Percentiles rank a stretch among this genome's conserved stretches.
Evolutionary conservation across 2,888 invertebrate genomes (phyloP).

Genomic region (Macaria notata): DNA sequence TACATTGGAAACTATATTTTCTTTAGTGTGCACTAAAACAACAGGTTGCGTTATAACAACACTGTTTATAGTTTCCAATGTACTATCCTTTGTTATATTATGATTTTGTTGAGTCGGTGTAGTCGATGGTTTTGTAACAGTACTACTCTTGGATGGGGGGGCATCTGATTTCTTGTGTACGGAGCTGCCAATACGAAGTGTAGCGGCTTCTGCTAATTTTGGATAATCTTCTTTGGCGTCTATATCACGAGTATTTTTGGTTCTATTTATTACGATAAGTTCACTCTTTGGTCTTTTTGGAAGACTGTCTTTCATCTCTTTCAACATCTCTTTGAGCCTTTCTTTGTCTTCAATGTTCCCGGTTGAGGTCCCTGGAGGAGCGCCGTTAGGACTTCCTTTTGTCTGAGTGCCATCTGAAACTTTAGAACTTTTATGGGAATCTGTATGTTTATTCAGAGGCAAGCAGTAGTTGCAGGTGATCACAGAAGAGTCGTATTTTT

Average conservation of each 20-base stretch:
- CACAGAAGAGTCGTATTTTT: conserved; percentile 60
- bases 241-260: conserved; percentile 21
- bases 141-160: conserved; percentile 9
- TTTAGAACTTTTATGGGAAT: conserved; percentile 25
- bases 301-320: conserved; percentile 89
- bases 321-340: conserved; percentile 86
- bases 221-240: conserved; percentile 27
- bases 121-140: conserved; percentile 10
- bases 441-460: conserved; percentile 32
- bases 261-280: conserved; percentile 6
- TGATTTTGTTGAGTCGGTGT: not conserved
- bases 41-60: conserved; percentile 43
- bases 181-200: conserved; percentile 60
- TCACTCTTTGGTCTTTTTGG: conserved; percentile 81
- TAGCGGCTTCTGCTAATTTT: conserved; percentile 56
- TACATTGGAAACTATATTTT: conserved; percentile 28
- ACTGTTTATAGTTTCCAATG: conserved; percentile 32
- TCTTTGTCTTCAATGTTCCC: conserved; percentile 73
- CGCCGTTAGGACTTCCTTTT: conserved; percentile 29
- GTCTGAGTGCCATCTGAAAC: conserved; percentile 53
- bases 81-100: conserved; percentile 10
- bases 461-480: conserved; percentile 57
- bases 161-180: conserved; percentile 15
- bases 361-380: conserved; percentile 17
- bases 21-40: conserved; percentile 38